A percentile compares a stretch with the other conserved stretches of the same genome.
phyloP scores from a whole-genome alignment of 2,797 vertebrate genomes.

The Phataginus tetradactyla region DNA sequence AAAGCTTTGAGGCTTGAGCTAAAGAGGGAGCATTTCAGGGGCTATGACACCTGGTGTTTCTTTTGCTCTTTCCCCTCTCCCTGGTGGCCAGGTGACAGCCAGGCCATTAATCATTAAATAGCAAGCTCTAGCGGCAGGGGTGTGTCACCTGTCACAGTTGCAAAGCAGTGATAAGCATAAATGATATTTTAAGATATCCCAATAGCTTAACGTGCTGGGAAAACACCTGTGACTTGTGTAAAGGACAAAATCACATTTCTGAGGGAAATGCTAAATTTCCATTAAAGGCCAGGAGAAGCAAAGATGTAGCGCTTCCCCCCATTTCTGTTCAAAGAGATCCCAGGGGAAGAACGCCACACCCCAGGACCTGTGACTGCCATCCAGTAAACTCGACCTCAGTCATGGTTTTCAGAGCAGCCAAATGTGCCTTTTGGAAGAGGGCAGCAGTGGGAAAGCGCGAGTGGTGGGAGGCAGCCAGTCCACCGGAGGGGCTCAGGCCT shows the following conservation, averaged over 20 bases:
- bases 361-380: too few relatives aligned
- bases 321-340: neutral
- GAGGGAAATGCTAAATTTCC: neutral
- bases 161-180: neutral
- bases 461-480: neutral
- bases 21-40: neutral
- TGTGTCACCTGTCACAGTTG: neutral
- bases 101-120: neutral
- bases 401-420: neutral
- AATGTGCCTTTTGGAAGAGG: neutral
- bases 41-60: neutral
- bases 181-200: neutral
- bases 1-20: neutral
- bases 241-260: neutral
- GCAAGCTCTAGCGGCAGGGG: neutral
- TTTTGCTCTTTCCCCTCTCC: neutral
- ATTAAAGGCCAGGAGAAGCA: neutral
- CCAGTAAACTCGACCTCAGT: neutral
- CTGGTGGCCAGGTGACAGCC: neutral
- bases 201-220: neutral
- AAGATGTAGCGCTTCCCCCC: neutral
- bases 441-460: neutral
- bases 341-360: neutral
- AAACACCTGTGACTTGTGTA: neutral
- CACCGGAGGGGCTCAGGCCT: neutral